Evolutionary conservation across 2,888 invertebrate species (phyloP).

Genomic region (Oscheius myriophilus): DNA sequence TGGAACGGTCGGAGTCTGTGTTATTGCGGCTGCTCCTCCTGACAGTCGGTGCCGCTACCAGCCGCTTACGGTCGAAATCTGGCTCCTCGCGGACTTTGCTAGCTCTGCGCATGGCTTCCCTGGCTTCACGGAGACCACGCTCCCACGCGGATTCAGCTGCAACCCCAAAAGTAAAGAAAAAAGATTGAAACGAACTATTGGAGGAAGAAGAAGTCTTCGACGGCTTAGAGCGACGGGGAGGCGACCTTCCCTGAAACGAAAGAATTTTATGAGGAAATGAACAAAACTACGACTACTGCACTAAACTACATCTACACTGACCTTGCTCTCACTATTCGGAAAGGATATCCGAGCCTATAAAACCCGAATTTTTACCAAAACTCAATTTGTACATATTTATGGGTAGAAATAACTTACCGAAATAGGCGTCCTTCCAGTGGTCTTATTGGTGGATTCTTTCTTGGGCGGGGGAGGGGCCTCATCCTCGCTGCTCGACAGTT

Average conservation of each 20-base stretch:
- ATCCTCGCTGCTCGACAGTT: conserved; percentile 15
- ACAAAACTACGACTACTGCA: background rate
- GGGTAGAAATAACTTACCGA: conserved; percentile 18
- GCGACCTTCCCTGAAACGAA: background rate
- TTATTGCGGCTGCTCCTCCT: conserved; percentile 19
- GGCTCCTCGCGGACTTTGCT: conserved; percentile 24
- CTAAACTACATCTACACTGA: conserved; percentile 1
- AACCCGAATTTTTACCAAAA: background rate
- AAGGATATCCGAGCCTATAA: conserved; percentile 20
- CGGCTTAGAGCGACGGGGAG: too few species aligned
- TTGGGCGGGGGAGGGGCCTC: background rate
- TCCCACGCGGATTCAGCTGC: conserved; percentile 26
- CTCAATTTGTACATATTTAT: background rate
- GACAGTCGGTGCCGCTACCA: conserved; percentile 20
- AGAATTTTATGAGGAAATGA: background rate
- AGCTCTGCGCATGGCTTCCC: conserved; percentile 27
- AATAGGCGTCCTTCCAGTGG: conserved; percentile 7
- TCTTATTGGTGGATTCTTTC: background rate
- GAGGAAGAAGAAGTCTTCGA: too few species aligned
- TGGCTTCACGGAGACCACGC: conserved; percentile 24
- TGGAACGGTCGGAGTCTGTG: conserved; percentile 19
- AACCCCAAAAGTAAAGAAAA: too few species aligned
- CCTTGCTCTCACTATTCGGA: conserved; percentile 8
- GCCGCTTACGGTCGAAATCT: conserved; percentile 24
- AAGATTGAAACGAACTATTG: too few species aligned